Evolutionary conservation across 2,888 invertebrate species (phyloP).

Genomic region (Palloptera scutellata): DNA sequence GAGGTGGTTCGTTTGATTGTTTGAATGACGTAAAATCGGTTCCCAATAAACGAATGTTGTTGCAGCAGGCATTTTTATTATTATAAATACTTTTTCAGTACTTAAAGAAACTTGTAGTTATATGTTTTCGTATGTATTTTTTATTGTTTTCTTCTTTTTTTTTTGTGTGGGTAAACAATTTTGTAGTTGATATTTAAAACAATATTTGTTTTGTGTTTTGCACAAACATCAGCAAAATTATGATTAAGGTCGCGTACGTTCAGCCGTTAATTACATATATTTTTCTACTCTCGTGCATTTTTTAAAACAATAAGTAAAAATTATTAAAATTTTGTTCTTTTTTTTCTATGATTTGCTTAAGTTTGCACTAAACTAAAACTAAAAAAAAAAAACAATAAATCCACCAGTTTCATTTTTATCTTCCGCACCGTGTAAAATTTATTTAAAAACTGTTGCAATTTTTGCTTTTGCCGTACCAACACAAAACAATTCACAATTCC

Average conservation of each 20-base stretch:
- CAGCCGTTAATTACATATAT: background rate
- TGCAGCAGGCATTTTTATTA: slow-evolving; percentile 40
- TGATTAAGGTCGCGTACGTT: background rate
- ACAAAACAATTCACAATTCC: no score
- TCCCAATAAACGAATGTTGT: slow-evolving; percentile 43
- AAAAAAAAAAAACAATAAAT: background rate
- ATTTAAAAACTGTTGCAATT: slow-evolving; percentile 33
- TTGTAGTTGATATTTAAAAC: background rate
- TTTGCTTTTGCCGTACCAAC: background rate
- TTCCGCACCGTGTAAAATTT: slow-evolving; percentile 33
- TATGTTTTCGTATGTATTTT: slow-evolving; percentile 4
- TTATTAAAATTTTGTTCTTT: background rate
- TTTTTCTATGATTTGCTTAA: background rate
- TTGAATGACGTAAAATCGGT: slow-evolving; percentile 27
- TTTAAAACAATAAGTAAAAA: background rate
- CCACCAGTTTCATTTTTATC: slow-evolving; percentile 18
- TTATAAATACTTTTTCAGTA: slow-evolving; percentile 29
- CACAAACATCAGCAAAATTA: background rate
- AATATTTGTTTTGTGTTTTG: background rate
- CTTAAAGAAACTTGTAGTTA: slow-evolving; percentile 11
- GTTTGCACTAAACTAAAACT: background rate
- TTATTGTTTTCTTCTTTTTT: background rate
- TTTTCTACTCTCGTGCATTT: background rate
- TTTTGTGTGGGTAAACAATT: background rate
- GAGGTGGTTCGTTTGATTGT: no score